These are phyloP conservation scores for Horisme vitalbata DNA, from an alignment of 2,888 invertebrate species.

Conservation along the genomic window DNA sequence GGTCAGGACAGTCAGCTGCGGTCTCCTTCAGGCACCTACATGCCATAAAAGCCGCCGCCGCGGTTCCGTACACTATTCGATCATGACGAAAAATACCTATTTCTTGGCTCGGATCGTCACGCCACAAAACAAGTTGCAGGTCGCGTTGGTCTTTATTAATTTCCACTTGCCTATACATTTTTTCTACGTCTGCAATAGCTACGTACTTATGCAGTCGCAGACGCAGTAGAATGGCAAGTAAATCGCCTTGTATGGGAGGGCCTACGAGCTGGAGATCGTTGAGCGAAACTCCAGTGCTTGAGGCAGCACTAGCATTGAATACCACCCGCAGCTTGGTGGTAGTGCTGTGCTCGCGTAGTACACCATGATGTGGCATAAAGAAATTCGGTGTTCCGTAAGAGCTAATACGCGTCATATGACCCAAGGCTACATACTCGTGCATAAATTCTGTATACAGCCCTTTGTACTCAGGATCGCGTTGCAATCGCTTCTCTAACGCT, in stretches of 20 bases:
- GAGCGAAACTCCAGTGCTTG: constrained; percentile 26
- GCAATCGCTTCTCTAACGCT: constrained; percentile 2
- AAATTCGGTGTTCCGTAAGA: constrained; percentile 6
- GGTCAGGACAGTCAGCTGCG: too few relatives aligned
- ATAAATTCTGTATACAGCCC: constrained; percentile 26
- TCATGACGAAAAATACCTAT: too few relatives aligned
- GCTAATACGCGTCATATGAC: constrained; percentile 30
- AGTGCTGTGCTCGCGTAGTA: constrained; percentile 23
- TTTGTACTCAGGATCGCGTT: background rate
- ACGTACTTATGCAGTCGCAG: constrained; percentile 35
- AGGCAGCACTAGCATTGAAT: constrained; percentile 28
- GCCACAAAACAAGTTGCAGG: constrained; percentile 46
- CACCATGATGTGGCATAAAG: constrained; percentile 34
- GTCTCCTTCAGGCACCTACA: too few relatives aligned
- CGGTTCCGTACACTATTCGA: too few relatives aligned
- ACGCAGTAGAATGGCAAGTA: constrained; percentile 39
- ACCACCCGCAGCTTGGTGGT: constrained; percentile 31
- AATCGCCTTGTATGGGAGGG: constrained; percentile 35
- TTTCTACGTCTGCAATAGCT: constrained; percentile 38
- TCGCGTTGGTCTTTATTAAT: constrained; percentile 35
- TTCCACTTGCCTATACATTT: constrained; percentile 43
- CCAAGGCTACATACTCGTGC: constrained; percentile 23
- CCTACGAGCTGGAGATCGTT: constrained; percentile 37
- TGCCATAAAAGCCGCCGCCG: too few relatives aligned
- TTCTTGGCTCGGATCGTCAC: constrained; percentile 24